These are phyloP conservation scores for Rotaria magnacalcarata DNA, from an alignment of 2,888 invertebrate species.

Conservation along the genomic window DNA sequence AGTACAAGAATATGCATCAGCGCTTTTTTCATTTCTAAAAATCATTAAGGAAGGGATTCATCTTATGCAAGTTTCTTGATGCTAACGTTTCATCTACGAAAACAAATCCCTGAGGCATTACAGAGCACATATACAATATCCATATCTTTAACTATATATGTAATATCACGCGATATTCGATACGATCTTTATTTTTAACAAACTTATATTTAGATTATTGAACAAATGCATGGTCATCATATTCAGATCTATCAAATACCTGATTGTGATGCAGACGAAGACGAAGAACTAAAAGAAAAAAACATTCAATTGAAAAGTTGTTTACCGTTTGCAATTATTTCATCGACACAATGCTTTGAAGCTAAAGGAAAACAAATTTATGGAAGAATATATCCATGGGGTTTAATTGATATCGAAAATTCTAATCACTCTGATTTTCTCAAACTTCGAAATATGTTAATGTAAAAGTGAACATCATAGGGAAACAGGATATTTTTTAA, in stretches of 20 bases:
- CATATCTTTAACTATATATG: too few species aligned
- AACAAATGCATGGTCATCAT: conserved; percentile 81
- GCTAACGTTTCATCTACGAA: too few species aligned
- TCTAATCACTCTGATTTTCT: conserved; percentile 97
- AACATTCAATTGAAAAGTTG: conserved; percentile 66
- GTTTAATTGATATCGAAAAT: conserved; percentile 95
- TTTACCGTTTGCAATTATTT: conserved; percentile 95
- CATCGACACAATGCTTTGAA: conserved; percentile 81
- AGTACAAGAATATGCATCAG: too few species aligned
- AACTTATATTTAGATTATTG: conserved; percentile 67
- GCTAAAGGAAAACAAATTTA: conserved; percentile 78
- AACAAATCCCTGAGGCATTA: too few species aligned
- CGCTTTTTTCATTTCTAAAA: too few species aligned
- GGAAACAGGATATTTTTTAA: too few species aligned
- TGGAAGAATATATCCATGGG: conserved; percentile 93
- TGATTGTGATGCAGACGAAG: conserved; percentile 87
- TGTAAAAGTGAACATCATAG: conserved; percentile 64
- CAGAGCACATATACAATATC: too few species aligned
- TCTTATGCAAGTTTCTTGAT: too few species aligned
- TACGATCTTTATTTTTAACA: conserved; percentile 41
- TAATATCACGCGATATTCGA: too few species aligned
- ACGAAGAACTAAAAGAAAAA: conserved; percentile 80
- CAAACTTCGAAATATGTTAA: conserved; percentile 87
- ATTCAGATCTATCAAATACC: conserved; percentile 90
- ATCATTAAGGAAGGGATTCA: too few species aligned